Conservation (phyloP, 1,140 invertebrate species). For the Steinernema feltiae region DNA sequence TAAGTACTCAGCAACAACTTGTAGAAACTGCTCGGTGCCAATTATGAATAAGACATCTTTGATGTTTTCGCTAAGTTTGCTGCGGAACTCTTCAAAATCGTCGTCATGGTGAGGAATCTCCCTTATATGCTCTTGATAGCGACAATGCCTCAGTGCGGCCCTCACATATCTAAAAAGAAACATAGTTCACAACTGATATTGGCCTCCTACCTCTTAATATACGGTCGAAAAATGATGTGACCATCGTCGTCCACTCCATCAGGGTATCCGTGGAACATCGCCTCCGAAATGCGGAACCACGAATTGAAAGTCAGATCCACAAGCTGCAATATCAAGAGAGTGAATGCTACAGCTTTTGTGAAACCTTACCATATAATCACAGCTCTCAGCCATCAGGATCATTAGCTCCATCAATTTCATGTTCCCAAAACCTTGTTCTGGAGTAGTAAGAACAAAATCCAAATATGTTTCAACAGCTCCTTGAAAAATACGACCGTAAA, state of each 20-base stretch:
- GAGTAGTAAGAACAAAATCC: background rate
- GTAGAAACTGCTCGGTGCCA: background rate
- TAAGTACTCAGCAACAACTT: background rate
- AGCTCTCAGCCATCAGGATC: background rate
- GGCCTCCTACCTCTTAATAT: background rate
- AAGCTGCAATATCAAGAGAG: background rate
- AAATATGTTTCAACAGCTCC: background rate
- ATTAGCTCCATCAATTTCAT: background rate
- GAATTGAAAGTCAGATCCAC: background rate
- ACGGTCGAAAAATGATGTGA: background rate
- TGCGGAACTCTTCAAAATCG: background rate
- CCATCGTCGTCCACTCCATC: background rate
- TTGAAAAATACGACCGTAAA: background rate
- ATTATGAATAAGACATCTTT: background rate
- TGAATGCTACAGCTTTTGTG: background rate
- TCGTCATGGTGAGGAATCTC: background rate
- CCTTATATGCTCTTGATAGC: background rate
- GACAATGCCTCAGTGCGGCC: background rate
- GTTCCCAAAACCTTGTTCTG: background rate
- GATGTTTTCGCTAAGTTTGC: background rate
- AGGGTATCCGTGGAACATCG: background rate
- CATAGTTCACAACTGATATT: background rate
- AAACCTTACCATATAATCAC: background rate
- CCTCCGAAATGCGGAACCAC: background rate
- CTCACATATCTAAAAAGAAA: background rate